These are phyloP conservation scores for Trilocha varians DNA, from an alignment of 2,888 invertebrate species.

Conservation along the genomic window DNA sequence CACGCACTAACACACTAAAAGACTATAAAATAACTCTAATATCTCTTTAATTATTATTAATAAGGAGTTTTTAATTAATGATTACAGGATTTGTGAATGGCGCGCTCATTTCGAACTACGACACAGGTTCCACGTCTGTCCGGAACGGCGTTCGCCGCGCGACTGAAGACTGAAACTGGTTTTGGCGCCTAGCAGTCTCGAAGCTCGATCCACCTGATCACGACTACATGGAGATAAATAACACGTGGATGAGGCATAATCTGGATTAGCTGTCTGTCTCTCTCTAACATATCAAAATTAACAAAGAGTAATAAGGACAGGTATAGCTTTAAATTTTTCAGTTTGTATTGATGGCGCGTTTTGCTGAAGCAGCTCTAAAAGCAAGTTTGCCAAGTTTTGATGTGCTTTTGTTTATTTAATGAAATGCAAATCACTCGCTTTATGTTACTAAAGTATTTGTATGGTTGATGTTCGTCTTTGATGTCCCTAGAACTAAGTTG, in stretches of 20 bases:
- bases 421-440: too few species aligned
- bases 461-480: too few species aligned
- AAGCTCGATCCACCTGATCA: conserved; percentile 36
- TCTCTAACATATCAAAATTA: conserved; percentile 13
- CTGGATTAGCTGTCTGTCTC: conserved; percentile 10
- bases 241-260: conserved; percentile 20
- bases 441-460: too few species aligned
- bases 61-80: conserved; percentile 44
- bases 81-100: conserved; percentile 34
- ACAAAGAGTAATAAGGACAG: not conserved
- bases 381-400: too few species aligned
- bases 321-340: not conserved
- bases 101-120: conserved; percentile 17
- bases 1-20: conserved; percentile 18
- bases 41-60: conserved; percentile 23
- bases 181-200: conserved; percentile 54
- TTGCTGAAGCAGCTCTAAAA: too few species aligned
- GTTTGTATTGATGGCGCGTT: conserved; percentile 12
- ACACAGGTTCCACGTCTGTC: conserved; percentile 22
- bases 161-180: conserved; percentile 30
- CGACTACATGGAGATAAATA: conserved; percentile 25
- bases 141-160: conserved; percentile 41
- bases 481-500: too few species aligned
- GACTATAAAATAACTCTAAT: conserved; percentile 27
- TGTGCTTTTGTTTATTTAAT: too few species aligned